Evolutionary conservation across 2,797 vertebrate genomes (phyloP).

Genomic region (Kryptolebias ocellatus): DNA sequence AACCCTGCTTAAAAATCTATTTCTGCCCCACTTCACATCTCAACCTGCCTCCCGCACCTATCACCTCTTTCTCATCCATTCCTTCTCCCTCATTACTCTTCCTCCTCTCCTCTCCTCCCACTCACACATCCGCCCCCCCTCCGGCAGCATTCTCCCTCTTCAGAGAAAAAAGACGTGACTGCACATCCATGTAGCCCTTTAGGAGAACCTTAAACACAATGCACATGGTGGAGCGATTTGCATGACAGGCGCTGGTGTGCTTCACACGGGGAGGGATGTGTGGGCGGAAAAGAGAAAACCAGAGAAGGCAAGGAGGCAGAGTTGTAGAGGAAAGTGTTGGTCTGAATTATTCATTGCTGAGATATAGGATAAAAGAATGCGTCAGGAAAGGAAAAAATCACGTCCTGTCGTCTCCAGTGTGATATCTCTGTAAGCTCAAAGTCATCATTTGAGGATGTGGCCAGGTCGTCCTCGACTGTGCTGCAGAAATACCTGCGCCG

Average conservation of each 20-base stretch:
- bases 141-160: slow-evolving; percentile 32
- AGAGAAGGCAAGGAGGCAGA: slow-evolving; percentile 15
- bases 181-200: slow-evolving; percentile 73
- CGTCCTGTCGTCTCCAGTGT: slow-evolving; percentile 54
- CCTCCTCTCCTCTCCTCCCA: slow-evolving; percentile 29
- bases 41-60: slow-evolving; percentile 23
- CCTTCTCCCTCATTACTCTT: slow-evolving; percentile 16
- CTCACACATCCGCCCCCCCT: not conserved
- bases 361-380: slow-evolving; percentile 36
- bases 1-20: slow-evolving; percentile 22
- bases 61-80: slow-evolving; percentile 27
- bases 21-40: slow-evolving; percentile 30
- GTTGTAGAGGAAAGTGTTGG: slow-evolving; percentile 29
- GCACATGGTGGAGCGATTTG: slow-evolving; percentile 51
- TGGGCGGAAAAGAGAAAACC: slow-evolving; percentile 18
- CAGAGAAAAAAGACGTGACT: slow-evolving; percentile 65
- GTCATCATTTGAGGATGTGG: slow-evolving; percentile 41
- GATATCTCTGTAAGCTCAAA: slow-evolving; percentile 51
- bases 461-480: slow-evolving; percentile 11
- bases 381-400: slow-evolving; percentile 27
- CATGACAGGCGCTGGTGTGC: slow-evolving; percentile 52
- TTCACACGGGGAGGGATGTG: slow-evolving; percentile 40
- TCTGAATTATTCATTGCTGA: slow-evolving; percentile 66
- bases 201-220: slow-evolving; percentile 55
- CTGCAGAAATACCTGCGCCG: not conserved